Conservation (phyloP, 2,888 invertebrate species). For the Muscina levida region DNA sequence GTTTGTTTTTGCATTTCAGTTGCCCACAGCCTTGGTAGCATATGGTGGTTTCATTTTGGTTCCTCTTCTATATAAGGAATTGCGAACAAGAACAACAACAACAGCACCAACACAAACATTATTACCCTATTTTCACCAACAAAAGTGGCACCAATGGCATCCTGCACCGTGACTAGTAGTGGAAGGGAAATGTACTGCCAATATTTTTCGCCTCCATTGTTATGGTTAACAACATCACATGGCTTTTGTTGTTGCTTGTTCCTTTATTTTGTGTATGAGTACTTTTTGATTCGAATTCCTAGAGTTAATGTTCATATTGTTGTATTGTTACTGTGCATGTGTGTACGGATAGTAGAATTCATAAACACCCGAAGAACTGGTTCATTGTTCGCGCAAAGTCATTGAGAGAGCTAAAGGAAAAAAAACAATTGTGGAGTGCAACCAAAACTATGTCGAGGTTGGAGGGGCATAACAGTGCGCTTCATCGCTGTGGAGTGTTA, state of each 20-base stretch:
- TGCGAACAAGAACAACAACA: neutral
- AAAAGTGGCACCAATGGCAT: neutral
- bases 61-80: too few relatives aligned
- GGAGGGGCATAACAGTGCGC: too few relatives aligned
- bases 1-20: too few relatives aligned
- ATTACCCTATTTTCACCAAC: too few relatives aligned
- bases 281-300: neutral
- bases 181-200: neutral
- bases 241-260: slow-evolving; percentile 1
- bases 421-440: too few relatives aligned
- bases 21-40: too few relatives aligned
- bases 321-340: neutral
- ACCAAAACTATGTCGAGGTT: too few relatives aligned
- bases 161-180: neutral
- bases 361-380: neutral
- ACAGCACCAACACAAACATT: neutral
- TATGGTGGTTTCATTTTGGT: slow-evolving; percentile 8
- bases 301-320: neutral
- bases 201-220: slow-evolving; percentile 19
- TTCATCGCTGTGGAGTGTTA: too few relatives aligned
- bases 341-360: neutral
- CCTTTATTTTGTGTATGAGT: neutral
- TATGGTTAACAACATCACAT: neutral
- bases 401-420: too few relatives aligned
- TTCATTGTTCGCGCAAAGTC: neutral